Base-by-base conservation (phyloP, 2,888 invertebrate genomes). In the Pyrochroa serraticornis region DNA sequence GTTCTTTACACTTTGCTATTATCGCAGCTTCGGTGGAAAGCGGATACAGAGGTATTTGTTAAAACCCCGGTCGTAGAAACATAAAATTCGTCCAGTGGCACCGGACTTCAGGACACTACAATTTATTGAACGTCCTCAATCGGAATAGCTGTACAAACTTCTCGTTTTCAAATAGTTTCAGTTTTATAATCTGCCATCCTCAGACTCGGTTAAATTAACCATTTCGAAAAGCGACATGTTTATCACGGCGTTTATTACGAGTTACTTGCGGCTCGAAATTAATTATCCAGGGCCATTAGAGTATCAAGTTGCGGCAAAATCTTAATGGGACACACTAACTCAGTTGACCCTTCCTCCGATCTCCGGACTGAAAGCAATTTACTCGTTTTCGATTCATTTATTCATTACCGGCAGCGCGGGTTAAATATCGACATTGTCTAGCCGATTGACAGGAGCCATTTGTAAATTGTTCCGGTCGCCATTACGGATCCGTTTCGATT, bases 281-380 rank as follows among this genome's bases (percentile, higher is more conserved):
- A 52, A 52, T 52, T 52, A 52, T 52, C 36, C 32, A 52, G 14
- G 44, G 44, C 44, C 52, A 45, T 52, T 45, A 52, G 52, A 52
- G 44, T 52, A 52, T 44, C 45, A 52, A 52, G 38, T 52, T 52
- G 52, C 52, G 45, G 45, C 38, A 52, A 52, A 52, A 52, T 52
- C 52, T 51, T 52, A 52, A 52, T 52, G 45, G 52, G 52, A 52
- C 44, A 39, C 52, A 52, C 44, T 52, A 52, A 52, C 45, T 52
- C 52, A 52, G 53, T 53, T 58, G 49, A 47, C 43, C 41, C 50
- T 42, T 49, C 39, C 44, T 42, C 31, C 10, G 35, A 10, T 44
- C 38, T 52, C 38, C 37, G 39, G 45, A 48, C 50, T 49, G 58
- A 58, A 60, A 58, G 58, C 61, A 58, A 54, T 58, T 51, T 50